Evolutionary conservation across 2,797 vertebrate genomes (phyloP).

Genomic region (Antennarius maculatus): DNA sequence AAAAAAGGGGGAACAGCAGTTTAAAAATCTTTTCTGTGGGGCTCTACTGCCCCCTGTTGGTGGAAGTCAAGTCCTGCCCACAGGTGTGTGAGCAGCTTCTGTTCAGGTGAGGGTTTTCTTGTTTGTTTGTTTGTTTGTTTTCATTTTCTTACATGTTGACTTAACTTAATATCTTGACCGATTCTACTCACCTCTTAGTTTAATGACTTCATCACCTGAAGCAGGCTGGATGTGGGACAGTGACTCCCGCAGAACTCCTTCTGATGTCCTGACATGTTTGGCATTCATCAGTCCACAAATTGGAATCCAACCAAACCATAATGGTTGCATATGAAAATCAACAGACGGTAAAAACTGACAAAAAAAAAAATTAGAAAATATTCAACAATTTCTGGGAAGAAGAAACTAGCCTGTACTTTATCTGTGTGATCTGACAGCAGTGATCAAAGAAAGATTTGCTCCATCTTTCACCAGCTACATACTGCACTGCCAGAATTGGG

Average conservation of each 20-base stretch:
- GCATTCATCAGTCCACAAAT: too few relatives aligned
- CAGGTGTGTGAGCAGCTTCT: background rate
- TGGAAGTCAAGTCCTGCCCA: background rate
- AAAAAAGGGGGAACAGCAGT: slow-evolving; percentile 2
- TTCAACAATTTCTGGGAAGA: too few relatives aligned
- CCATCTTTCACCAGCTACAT: slow-evolving; percentile 25
- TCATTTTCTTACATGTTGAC: background rate
- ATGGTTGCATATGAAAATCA: too few relatives aligned
- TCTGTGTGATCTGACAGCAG: background rate
- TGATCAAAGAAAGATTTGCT: slow-evolving; percentile 18
- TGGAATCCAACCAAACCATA: too few relatives aligned
- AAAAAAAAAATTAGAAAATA: too few relatives aligned
- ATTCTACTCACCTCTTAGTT: too few relatives aligned
- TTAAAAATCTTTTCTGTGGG: slow-evolving; percentile 17
- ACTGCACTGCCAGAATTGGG: slow-evolving; percentile 34
- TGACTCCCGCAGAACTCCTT: too few relatives aligned
- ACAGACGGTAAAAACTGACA: too few relatives aligned
- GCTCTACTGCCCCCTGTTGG: slow-evolving; percentile 58
- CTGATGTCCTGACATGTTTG: too few relatives aligned
- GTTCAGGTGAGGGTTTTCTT: background rate
- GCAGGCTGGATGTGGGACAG: too few relatives aligned
- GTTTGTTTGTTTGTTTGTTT: background rate
- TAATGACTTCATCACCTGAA: too few relatives aligned
- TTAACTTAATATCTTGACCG: too few relatives aligned
- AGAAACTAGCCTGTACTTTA: background rate